These are phyloP conservation scores for Stegodyphus dumicola DNA, from an alignment of 1,140 invertebrate genomes.

Conservation along the genomic window DNA sequence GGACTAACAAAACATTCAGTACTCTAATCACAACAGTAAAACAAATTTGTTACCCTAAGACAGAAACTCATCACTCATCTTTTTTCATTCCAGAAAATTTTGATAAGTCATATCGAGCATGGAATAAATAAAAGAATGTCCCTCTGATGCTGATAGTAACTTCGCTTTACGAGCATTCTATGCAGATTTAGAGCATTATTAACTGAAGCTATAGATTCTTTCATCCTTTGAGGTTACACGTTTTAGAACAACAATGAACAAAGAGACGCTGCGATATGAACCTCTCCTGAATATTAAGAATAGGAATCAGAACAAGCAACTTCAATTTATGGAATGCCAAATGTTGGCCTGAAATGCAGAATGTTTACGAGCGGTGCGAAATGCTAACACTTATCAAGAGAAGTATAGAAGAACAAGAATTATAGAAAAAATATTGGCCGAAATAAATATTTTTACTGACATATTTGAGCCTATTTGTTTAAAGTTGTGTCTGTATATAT, in stretches of 20 bases:
- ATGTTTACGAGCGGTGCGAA: background rate
- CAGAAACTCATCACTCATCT: background rate
- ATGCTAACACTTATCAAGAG: no score
- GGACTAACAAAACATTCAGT: no score
- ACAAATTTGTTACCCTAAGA: background rate
- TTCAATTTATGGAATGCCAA: background rate
- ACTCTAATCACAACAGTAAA: background rate
- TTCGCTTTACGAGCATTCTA: slow-evolving; percentile 32
- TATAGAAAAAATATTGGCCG: no score
- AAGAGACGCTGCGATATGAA: slow-evolving; percentile 2
- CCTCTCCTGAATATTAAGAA: no score
- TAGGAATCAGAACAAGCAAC: background rate
- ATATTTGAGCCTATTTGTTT: no score
- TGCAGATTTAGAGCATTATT: slow-evolving; percentile 38
- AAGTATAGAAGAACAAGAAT: no score
- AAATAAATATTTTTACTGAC: no score
- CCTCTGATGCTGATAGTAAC: slow-evolving; percentile 3
- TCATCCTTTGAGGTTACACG: slow-evolving; percentile 15
- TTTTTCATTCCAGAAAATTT: background rate
- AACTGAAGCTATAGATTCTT: slow-evolving; percentile 16
- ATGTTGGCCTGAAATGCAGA: background rate
- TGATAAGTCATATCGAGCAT: slow-evolving; percentile 21
- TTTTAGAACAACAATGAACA: slow-evolving; percentile 13
- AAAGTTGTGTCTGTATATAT: no score
- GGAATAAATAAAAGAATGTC: slow-evolving; percentile 20